A percentile compares a stretch with the other conserved stretches of the same genome.
Evolutionary conservation across 2,888 invertebrate genomes (phyloP).

Genomic region (Asteroscopus sphinx): DNA sequence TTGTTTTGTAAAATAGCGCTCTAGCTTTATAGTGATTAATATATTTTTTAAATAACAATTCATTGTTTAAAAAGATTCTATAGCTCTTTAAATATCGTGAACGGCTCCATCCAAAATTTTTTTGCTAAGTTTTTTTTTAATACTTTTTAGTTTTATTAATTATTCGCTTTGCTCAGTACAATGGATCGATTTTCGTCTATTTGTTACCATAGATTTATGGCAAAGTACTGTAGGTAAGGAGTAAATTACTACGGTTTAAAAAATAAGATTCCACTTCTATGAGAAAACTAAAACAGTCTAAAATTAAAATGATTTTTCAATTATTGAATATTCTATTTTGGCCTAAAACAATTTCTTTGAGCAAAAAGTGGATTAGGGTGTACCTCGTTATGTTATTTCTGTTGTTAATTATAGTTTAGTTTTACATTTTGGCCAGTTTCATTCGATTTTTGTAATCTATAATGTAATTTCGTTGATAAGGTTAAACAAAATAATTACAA

Average conservation of each 20-base stretch:
- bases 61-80: slow-evolving; percentile 63
- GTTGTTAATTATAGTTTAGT: slow-evolving; percentile 65
- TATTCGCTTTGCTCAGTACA: slow-evolving; percentile 81
- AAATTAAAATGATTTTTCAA: slow-evolving; percentile 52
- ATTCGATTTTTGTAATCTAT: slow-evolving; percentile 72
- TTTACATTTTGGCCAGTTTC: slow-evolving; percentile 78
- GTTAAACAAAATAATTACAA: slow-evolving; percentile 75
- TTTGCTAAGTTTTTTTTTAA: slow-evolving; percentile 59
- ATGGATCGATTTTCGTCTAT: slow-evolving; percentile 75
- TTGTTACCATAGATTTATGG: slow-evolving; percentile 88
- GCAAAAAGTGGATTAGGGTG: slow-evolving; percentile 59
- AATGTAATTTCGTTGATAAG: slow-evolving; percentile 75
- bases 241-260: slow-evolving; percentile 81
- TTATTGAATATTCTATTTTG: slow-evolving; percentile 71
- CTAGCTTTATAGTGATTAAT: slow-evolving; percentile 80
- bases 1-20: slow-evolving; percentile 85
- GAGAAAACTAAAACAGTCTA: slow-evolving; percentile 42
- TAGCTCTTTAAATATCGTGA: slow-evolving; percentile 63
- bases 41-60: slow-evolving; percentile 74
- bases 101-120: slow-evolving; percentile 79
- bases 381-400: slow-evolving; percentile 66
- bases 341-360: slow-evolving; percentile 71
- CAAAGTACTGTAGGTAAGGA: slow-evolving; percentile 84
- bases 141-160: slow-evolving; percentile 55
- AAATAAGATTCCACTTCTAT: slow-evolving; percentile 74